These are phyloP conservation scores for Drosophila repleta DNA, from an alignment of 1,140 invertebrate genomes.

Conservation along the genomic window DNA sequence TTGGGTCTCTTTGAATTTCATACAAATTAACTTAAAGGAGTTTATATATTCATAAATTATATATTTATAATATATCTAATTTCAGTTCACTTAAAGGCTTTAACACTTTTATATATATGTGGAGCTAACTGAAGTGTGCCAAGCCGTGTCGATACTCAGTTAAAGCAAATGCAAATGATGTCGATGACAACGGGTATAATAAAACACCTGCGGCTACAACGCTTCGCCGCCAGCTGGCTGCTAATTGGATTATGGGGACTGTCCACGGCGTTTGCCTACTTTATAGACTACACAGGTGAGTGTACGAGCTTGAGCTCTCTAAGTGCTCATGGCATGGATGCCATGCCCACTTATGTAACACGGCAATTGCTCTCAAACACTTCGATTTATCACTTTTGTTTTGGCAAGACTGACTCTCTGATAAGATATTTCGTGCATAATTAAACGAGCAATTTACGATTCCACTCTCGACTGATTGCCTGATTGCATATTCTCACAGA, in stretches of 20 bases:
- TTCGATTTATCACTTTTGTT: constrained; percentile 42
- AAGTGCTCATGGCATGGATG: too few relatives aligned
- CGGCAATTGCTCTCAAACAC: constrained; percentile 41
- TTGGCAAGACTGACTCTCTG: constrained; percentile 25
- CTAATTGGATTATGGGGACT: constrained; percentile 39
- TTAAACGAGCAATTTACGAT: constrained; percentile 44
- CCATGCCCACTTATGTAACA: too few relatives aligned
- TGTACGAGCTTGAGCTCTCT: not conserved
- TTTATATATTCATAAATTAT: too few relatives aligned
- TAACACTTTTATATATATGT: constrained; percentile 5
- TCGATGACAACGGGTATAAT: constrained; percentile 18
- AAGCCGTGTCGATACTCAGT: not conserved
- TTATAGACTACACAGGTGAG: constrained; percentile 71
- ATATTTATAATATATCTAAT: too few relatives aligned
- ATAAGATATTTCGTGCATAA: constrained; percentile 66
- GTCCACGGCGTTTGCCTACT: constrained; percentile 22
- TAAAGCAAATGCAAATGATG: constrained; percentile 7
- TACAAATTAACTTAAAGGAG: not conserved
- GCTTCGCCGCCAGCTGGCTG: constrained; percentile 37
- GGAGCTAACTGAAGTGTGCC: constrained; percentile 5
- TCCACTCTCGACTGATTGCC: not conserved
- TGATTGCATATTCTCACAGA: constrained; percentile 46
- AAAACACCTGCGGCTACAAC: constrained; percentile 25
- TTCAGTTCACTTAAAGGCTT: too few relatives aligned
- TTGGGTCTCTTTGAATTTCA: not conserved